phyloP scores from a whole-genome alignment of 1,140 invertebrate species.

The Drosophila cardini region DNA sequence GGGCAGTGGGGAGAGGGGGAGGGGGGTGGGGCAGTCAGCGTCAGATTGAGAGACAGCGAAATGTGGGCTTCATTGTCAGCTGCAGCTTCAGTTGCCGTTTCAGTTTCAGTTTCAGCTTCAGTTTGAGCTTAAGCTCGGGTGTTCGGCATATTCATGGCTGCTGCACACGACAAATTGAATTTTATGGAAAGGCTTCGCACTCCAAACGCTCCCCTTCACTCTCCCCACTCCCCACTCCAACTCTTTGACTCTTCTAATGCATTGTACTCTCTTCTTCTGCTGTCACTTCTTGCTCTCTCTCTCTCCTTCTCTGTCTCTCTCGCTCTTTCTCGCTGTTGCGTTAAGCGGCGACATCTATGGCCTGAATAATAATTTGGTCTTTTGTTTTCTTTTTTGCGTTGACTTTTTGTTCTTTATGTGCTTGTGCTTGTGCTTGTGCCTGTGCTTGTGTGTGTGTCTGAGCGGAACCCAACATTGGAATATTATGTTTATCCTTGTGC shows the following conservation, averaged over 20 bases:
- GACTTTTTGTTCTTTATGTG: slow-evolving; percentile 22
- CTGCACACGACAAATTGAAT: slow-evolving; percentile 82
- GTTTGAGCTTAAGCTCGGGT: slow-evolving; percentile 57
- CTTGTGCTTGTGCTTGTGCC: slow-evolving; percentile 1
- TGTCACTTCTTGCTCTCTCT: background rate
- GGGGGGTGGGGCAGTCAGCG: slow-evolving; percentile 9
- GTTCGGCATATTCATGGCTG: slow-evolving; percentile 78
- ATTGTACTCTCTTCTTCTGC: slow-evolving; percentile 11
- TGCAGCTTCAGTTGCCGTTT: slow-evolving; percentile 32
- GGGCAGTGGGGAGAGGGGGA: slow-evolving; percentile 7
- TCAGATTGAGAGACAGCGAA: slow-evolving; percentile 42
- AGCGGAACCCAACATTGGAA: slow-evolving; percentile 22
- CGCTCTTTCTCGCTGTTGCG: slow-evolving; percentile 26
- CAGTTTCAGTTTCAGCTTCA: slow-evolving; percentile 41
- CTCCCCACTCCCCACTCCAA: no score
- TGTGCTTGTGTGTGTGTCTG: background rate
- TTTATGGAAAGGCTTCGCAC: slow-evolving; percentile 75
- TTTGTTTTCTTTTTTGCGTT: slow-evolving; percentile 60
- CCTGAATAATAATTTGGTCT: slow-evolving; percentile 69
- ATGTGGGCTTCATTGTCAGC: slow-evolving; percentile 45
- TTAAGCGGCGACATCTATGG: slow-evolving; percentile 54
- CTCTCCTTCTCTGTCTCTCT: no score
- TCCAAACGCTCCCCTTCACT: background rate
- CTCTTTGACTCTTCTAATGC: slow-evolving; percentile 22
- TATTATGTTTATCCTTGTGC: slow-evolving; percentile 60